Percentiles rank a stretch among this genome's conserved stretches.
These are phyloP conservation scores for Drosophila quadrilineata DNA, from an alignment of 1,140 invertebrate genomes.

Conservation along the genomic window DNA sequence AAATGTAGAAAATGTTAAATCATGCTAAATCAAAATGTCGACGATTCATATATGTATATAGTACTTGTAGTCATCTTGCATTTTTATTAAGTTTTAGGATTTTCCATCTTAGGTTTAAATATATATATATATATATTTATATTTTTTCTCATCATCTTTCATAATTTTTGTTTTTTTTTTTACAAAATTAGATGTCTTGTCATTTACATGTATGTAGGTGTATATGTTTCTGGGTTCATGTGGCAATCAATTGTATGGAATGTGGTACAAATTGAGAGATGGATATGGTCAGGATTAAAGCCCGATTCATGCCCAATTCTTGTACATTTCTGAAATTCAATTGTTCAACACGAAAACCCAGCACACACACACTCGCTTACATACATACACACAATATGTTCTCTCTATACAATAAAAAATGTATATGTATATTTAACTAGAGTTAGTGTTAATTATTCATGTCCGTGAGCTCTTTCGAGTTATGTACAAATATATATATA, in stretches of 20 bases:
- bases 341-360: slow-evolving; percentile 2
- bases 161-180: slow-evolving; percentile 37
- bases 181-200: slow-evolving; percentile 54
- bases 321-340: no score
- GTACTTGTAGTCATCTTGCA: slow-evolving; percentile 7
- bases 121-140: slow-evolving; percentile 40
- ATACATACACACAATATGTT: slow-evolving; percentile 35
- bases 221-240: slow-evolving; percentile 11
- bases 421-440: slow-evolving; percentile 62
- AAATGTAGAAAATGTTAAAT: slow-evolving; percentile 43
- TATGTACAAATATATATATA: slow-evolving; percentile 66
- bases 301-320: no score
- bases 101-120: slow-evolving; percentile 1
- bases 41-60: slow-evolving; percentile 24
- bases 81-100: slow-evolving; percentile 9
- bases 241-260: not conserved
- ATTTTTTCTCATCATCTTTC: slow-evolving; percentile 44
- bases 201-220: slow-evolving; percentile 18
- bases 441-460: slow-evolving; percentile 47
- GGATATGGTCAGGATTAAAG: no score
- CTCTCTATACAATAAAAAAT: slow-evolving; percentile 39
- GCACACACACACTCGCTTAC: slow-evolving; percentile 7
- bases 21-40: slow-evolving; percentile 38
- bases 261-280: not conserved
- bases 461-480: slow-evolving; percentile 57